Evolutionary conservation across 2,797 vertebrate species (phyloP).

Genomic region (Prionace glauca): DNA sequence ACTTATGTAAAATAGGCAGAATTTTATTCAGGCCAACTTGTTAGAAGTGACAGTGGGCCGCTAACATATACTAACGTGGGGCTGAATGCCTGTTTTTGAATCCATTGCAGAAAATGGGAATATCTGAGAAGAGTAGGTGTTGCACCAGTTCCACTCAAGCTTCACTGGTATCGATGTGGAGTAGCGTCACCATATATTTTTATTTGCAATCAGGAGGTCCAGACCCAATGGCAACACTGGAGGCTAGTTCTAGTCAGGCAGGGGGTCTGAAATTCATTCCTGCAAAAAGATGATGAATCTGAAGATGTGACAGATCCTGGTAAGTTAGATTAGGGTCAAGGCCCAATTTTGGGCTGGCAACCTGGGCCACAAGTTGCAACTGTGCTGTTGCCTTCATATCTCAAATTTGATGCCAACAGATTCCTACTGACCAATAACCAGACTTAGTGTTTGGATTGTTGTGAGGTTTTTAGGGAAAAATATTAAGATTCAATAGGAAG

Average conservation of each 20-base stretch:
- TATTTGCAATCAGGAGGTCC: too few relatives aligned
- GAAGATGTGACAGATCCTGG: neutral
- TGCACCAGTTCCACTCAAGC: neutral
- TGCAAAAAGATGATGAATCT: neutral
- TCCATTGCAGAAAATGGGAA: neutral
- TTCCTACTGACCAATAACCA: neutral
- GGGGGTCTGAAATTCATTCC: neutral
- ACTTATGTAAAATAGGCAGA: neutral
- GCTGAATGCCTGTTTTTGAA: neutral
- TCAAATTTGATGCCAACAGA: neutral
- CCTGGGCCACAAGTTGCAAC: neutral
- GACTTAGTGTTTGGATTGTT: neutral
- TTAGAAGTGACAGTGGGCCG: neutral
- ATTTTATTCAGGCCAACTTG: neutral
- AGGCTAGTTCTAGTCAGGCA: neutral
- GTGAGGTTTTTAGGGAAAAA: too few relatives aligned
- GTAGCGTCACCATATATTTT: neutral
- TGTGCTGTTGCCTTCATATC: neutral
- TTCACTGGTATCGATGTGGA: neutral
- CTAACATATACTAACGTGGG: neutral
- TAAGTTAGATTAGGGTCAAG: neutral
- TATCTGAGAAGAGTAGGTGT: neutral
- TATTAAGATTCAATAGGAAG: too few relatives aligned
- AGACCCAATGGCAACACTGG: too few relatives aligned
- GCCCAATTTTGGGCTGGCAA: neutral